Percentiles rank a stretch among this genome's conserved stretches.
Evolutionary conservation across 2,113 vertebrate species (phyloP).

Genomic region (Syrrhaptes paradoxus): DNA sequence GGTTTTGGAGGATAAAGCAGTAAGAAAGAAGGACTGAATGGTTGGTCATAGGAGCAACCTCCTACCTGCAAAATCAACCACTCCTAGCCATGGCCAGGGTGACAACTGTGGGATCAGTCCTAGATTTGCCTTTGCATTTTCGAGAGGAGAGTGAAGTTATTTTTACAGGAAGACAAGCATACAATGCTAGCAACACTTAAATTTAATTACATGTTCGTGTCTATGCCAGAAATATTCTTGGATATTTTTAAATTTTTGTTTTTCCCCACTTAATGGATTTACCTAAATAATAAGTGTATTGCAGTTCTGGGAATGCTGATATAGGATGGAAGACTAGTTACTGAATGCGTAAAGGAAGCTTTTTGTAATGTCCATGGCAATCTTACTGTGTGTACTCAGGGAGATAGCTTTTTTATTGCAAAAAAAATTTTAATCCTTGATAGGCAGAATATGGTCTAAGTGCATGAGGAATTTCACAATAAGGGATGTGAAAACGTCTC

Average conservation of each 20-base stretch:
- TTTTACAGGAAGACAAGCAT: background rate
- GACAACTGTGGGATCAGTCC: background rate
- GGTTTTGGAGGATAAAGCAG: background rate
- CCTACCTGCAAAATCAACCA: background rate
- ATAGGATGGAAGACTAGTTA: background rate
- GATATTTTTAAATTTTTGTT: background rate
- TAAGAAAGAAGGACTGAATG: background rate
- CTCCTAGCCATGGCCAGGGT: no score
- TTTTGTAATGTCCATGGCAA: background rate
- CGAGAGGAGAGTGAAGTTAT: background rate
- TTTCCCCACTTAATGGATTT: background rate
- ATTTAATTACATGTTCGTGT: background rate
- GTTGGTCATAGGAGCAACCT: fast-evolving
- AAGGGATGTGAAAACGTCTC: background rate
- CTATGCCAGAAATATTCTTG: background rate
- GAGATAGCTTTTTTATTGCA: background rate
- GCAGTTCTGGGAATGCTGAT: background rate
- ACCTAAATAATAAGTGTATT: background rate
- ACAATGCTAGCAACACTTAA: background rate
- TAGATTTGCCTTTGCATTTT: background rate
- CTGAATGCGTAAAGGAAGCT: background rate
- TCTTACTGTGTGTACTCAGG: background rate
- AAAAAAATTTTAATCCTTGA: background rate
- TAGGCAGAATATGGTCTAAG: background rate
- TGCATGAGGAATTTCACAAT: background rate